Evolutionary conservation across 2,113 vertebrate genomes (phyloP), one percentile per base, ranked within the genome.

Genomic region (Osmerus mordax): DNA sequence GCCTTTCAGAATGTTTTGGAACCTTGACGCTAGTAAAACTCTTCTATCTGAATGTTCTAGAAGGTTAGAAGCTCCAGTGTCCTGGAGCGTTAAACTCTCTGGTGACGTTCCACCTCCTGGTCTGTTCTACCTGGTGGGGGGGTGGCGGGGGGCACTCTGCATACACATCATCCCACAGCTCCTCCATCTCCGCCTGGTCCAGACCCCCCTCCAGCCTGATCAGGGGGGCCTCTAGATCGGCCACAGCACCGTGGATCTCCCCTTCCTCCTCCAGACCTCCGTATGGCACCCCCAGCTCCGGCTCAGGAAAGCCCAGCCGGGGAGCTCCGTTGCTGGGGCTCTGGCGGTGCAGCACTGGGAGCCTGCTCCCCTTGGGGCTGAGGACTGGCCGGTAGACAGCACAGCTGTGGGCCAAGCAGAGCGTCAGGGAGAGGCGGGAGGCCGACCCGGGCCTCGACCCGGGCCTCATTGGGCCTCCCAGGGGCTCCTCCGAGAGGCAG

Each of bases 141-240:
- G 85, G 88, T 63, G 96, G 93, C 0, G 92, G 94, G 83, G 95
- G 89, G 81, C 94, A 99, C 71, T 96, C 95, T 77, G 92, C 94
- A 84, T 86, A 94, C 55, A 95, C 83, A 81, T 97, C 96, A 36
- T 95, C 91, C 90, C 95, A 93, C 76, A 95, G 82, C 72, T 95
- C 94, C 74, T 93, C 93, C 41, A 96, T 82, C 3, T 95, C 92
- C 47, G 87, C 76, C 69, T 94, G 64, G 70, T 92, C 94, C 82
- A 91, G 72, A 56, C 86, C 70, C 21, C 83, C 82, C 61, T 85
- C 83, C 74, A 92, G 73, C 58, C 79, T 91, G 70, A 88, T 90
- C 79, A 90, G 73, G 69, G 90, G 88, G 13, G 87, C 77, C 75
- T 91, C 94, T 77, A 73, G 91, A 77, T 87, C 82, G 15, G 83